phyloP scores from a whole-genome alignment of 2,113 vertebrate species.

The Podocnemis expansa region DNA sequence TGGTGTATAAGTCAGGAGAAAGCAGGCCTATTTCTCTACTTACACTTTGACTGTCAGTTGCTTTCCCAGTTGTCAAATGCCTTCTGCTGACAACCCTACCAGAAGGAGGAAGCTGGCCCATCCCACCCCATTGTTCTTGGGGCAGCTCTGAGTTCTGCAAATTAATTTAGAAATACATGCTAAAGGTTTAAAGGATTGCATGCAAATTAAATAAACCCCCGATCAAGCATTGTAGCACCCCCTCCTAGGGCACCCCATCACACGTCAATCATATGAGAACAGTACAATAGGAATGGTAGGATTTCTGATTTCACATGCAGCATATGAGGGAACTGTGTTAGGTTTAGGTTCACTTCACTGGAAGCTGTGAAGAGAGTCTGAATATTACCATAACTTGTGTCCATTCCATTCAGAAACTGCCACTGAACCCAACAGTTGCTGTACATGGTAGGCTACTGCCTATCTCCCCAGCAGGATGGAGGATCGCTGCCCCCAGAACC shows the following conservation, averaged over 20 bases:
- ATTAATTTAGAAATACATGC: not conserved
- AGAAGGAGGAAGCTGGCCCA: not conserved
- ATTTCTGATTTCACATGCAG: slow-evolving; percentile 7
- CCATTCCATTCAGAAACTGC: not conserved
- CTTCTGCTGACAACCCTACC: not conserved
- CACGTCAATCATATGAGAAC: not conserved
- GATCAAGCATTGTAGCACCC: not conserved
- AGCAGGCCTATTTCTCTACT: too few relatives aligned
- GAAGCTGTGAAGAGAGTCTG: not conserved
- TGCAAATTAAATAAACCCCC: not conserved
- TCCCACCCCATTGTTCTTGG: not conserved
- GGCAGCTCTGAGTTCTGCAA: not conserved
- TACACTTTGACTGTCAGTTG: not conserved
- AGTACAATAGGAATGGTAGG: not conserved
- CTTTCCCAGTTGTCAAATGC: not conserved
- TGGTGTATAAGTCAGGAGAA: too few relatives aligned
- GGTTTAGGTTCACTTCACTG: not conserved
- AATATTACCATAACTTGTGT: not conserved
- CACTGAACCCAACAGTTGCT: not conserved
- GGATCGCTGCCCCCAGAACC: not conserved
- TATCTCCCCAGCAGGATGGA: not conserved
- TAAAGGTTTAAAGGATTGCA: not conserved
- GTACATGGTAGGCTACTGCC: not conserved
- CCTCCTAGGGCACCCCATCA: not conserved
- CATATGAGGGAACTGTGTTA: not conserved